phyloP scores from a whole-genome alignment of 2,797 vertebrate genomes.

The Buceros bicornis region DNA sequence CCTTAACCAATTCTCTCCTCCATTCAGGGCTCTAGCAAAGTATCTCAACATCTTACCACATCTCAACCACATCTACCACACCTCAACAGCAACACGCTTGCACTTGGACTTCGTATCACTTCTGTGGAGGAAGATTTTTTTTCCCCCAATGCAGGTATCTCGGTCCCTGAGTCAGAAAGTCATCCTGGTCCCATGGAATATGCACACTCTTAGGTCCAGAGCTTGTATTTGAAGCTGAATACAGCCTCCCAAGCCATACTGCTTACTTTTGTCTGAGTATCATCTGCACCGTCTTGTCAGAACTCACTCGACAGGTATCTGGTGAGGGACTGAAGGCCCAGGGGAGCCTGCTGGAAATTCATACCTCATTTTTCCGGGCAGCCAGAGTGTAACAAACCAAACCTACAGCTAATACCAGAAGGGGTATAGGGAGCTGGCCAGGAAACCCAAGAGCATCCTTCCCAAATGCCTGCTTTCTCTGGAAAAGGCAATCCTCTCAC shows the following conservation, averaged over 20 bases:
- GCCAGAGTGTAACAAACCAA: not conserved
- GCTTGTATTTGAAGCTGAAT: not conserved
- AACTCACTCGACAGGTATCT: not conserved
- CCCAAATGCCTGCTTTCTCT: not conserved
- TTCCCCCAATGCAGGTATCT: not conserved
- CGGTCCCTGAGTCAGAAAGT: not conserved
- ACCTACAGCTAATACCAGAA: not conserved
- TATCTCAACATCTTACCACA: not conserved
- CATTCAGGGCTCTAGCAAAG: not conserved
- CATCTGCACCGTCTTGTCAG: not conserved
- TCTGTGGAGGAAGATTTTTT: not conserved
- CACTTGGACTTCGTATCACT: not conserved
- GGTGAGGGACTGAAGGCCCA: not conserved
- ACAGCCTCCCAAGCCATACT: not conserved
- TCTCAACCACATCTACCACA: not conserved
- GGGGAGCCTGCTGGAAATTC: not conserved
- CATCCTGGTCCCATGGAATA: not conserved
- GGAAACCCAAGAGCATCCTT: not conserved
- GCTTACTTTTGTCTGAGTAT: not conserved
- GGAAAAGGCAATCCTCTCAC: not conserved
- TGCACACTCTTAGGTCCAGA: not conserved
- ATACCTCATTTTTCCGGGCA: not conserved
- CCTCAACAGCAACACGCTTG: not conserved
- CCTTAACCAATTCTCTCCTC: not conserved
- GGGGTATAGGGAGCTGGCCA: not conserved